Evolutionary conservation across 2,113 vertebrate species (phyloP), one percentile per base, ranked within the genome.

Genomic region (Apteryx mantelli): DNA sequence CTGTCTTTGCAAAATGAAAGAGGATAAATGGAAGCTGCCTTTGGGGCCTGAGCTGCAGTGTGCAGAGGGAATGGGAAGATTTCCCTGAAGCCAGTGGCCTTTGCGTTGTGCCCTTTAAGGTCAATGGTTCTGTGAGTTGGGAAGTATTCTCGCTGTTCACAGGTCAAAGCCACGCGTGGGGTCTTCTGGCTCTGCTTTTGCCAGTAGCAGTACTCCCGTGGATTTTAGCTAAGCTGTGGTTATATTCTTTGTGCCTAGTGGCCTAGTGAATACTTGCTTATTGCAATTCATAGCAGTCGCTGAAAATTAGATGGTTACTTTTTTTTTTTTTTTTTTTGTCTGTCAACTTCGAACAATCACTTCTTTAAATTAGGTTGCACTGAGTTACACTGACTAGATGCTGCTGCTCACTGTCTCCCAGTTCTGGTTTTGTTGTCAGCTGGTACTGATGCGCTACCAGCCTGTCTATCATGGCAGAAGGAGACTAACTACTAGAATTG

Each of bases 91-190:
- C 53, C 24, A 40, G 9, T 16, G n/a, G 30, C 46, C 30, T 92
- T 86, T 46, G 60, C 9, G 4, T 24, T 44, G 30, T 38, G 42
- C 58, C n/a, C 55, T 92, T 79, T 64, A n/a, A 68, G 32, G 64
- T 64, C 26, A 42, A 2, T 64, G 61, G 32, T 32, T 92, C 38
- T 42, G 3, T 36, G 26, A 22, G 46, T 76, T 82, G 40, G 46
- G 42, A 64, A 28, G 17, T 18, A 3, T 66, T 75, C 75, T 63
- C 56, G 25, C n/a, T 46, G 38, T 53, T 70, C 55, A 2, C 0
- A 0, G 63, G 42, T 19, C 32, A n/a, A 80, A 73, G 24, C n/a
- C 1, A 2, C 30, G 55, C 36, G 20, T 19, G 3, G 7, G 11
- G 8, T 52, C 30, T 76, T 68, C 42, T 76, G 13, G 2, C 17